Evolutionary conservation across 2,888 invertebrate species (phyloP).

Genomic region (Aproaerema taeniolella): DNA sequence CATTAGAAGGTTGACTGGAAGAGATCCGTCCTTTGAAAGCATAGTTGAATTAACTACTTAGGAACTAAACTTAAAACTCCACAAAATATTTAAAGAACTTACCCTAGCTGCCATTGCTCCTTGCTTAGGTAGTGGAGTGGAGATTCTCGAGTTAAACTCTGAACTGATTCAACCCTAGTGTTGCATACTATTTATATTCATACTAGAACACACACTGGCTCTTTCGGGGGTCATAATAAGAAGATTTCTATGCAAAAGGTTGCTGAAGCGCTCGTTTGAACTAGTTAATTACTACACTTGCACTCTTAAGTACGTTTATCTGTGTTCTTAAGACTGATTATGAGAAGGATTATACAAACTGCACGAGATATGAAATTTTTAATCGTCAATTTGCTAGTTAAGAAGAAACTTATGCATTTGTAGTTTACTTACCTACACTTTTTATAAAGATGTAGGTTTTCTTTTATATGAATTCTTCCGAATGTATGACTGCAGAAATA

Average conservation of each 20-base stretch:
- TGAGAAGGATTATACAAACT: background rate
- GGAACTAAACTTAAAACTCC: too few relatives aligned
- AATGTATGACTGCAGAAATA: too few relatives aligned
- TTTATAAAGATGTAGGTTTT: too few relatives aligned
- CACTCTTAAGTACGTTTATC: background rate
- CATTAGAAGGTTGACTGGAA: too few relatives aligned
- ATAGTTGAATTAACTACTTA: too few relatives aligned
- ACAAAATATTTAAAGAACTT: too few relatives aligned
- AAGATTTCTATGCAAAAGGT: conserved; percentile 38
- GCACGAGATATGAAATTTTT: too few relatives aligned
- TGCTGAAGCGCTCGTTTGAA: conserved; percentile 39
- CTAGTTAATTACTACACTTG: conserved; percentile 34
- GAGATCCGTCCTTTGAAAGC: too few relatives aligned
- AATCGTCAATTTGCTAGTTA: too few relatives aligned
- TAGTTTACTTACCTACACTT: too few relatives aligned
- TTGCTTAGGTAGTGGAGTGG: conserved; percentile 30
- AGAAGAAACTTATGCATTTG: too few relatives aligned
- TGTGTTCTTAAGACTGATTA: background rate
- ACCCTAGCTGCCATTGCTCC: conserved; percentile 53
- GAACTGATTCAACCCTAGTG: conserved; percentile 39
- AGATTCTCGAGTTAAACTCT: conserved; percentile 32
- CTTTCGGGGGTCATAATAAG: conserved; percentile 49
- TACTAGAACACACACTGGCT: conserved; percentile 34
- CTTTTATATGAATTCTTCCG: too few relatives aligned
- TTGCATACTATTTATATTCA: conserved; percentile 50